Percentiles rank a stretch among this genome's conserved stretches.
These are phyloP conservation scores for Diaprepes abbreviatus DNA, from an alignment of 2,888 invertebrate genomes.

Conservation along the genomic window DNA sequence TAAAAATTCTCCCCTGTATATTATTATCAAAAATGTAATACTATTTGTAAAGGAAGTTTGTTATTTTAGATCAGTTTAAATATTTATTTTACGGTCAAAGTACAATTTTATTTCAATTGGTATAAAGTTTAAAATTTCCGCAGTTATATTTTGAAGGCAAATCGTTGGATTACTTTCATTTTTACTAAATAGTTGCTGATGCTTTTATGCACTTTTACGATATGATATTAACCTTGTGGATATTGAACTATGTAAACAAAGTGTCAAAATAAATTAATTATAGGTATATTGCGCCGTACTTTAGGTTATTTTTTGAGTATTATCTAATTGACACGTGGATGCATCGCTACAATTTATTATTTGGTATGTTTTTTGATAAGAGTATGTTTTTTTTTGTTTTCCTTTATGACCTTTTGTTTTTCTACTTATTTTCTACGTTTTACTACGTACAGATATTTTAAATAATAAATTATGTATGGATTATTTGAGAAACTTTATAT, in stretches of 20 bases:
- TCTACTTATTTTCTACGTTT: too few relatives aligned
- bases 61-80: neutral
- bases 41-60: neutral
- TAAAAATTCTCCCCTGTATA: too few relatives aligned
- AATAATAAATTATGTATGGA: too few relatives aligned
- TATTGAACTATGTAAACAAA: neutral
- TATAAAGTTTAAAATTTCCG: slow-evolving; percentile 4
- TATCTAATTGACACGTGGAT: too few relatives aligned
- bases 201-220: slow-evolving; percentile 1
- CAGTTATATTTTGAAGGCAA: neutral
- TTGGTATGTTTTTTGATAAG: too few relatives aligned
- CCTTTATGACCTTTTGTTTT: too few relatives aligned
- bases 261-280: neutral
- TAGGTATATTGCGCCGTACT: neutral
- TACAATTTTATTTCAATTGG: neutral
- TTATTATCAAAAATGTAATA: neutral
- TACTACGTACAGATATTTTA: too few relatives aligned
- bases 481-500: too few relatives aligned
- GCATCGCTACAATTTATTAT: too few relatives aligned
- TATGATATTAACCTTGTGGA: neutral
- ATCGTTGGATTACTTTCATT: neutral
- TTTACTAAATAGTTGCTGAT: neutral
- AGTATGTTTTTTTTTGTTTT: too few relatives aligned
- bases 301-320: neutral
- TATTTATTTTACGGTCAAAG: slow-evolving; percentile 1